Percentiles rank a stretch among this genome's conserved stretches.
Evolutionary conservation across 2,797 vertebrate genomes (phyloP).

Genomic region (Microctenopoma steveboyesi): DNA sequence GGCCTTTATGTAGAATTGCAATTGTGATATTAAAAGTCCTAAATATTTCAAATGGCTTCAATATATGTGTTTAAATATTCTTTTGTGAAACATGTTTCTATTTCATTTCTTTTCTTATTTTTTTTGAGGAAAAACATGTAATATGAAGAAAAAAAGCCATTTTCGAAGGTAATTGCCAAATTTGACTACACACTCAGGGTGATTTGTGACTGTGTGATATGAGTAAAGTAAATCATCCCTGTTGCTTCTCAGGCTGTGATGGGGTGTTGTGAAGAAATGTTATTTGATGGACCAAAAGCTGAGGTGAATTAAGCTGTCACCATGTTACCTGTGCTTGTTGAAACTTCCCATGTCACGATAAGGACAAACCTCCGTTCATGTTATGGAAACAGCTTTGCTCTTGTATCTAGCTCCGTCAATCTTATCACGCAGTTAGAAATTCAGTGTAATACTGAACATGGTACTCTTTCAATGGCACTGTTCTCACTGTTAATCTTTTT

Average conservation of each 20-base stretch:
- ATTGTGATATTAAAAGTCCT: constrained; percentile 91
- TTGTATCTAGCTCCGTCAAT: constrained; percentile 49
- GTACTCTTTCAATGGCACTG: constrained; percentile 64
- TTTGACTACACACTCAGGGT: constrained; percentile 79
- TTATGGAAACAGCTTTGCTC: constrained; percentile 81
- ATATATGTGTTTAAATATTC: constrained; percentile 90
- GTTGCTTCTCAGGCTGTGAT: constrained; percentile 52
- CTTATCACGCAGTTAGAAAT: constrained; percentile 38
- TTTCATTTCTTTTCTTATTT: no score
- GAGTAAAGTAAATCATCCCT: constrained; percentile 60
- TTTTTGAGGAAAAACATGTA: constrained; percentile 62
- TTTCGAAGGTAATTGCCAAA: constrained; percentile 96
- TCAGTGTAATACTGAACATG: constrained; percentile 51
- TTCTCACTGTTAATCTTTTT: constrained; percentile 70
- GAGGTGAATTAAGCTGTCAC: constrained; percentile 67
- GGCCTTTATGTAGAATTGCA: constrained; percentile 91
- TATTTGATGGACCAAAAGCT: constrained; percentile 73
- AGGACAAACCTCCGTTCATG: constrained; percentile 68
- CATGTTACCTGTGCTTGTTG: constrained; percentile 82
- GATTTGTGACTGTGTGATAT: constrained; percentile 75
- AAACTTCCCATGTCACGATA: constrained; percentile 80
- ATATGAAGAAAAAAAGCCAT: constrained; percentile 89
- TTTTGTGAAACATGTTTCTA: constrained; percentile 88
- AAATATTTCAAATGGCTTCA: constrained; percentile 72
- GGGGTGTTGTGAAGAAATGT: constrained; percentile 55